Evolutionary conservation across 2,797 vertebrate species (phyloP).

Genomic region (Gadopsis bispinosus): DNA sequence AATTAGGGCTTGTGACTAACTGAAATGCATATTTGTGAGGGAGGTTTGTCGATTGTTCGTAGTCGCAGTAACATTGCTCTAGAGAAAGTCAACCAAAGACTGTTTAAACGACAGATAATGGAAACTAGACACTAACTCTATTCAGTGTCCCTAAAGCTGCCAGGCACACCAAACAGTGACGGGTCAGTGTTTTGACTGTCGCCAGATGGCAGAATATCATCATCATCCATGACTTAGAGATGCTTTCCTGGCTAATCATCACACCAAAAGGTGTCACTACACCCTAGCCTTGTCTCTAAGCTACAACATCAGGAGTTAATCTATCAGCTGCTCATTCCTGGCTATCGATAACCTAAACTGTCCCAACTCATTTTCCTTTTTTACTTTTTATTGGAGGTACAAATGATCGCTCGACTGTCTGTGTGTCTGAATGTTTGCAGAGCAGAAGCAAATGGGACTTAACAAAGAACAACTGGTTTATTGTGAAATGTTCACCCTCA

Average conservation of each 20-base stretch:
- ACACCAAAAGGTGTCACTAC: background rate
- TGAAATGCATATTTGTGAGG: slow-evolving; percentile 8
- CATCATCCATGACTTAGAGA: background rate
- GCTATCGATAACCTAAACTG: background rate
- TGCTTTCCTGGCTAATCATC: background rate
- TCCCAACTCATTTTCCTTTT: background rate
- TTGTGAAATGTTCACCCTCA: background rate
- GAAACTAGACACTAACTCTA: background rate
- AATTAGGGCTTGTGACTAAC: background rate
- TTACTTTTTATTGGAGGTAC: background rate
- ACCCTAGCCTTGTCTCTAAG: background rate
- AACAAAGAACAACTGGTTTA: background rate
- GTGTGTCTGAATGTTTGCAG: background rate
- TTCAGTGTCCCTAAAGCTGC: background rate
- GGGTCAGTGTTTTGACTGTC: background rate
- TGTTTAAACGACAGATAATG: background rate
- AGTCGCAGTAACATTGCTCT: background rate
- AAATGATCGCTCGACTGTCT: background rate
- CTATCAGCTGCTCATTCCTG: background rate
- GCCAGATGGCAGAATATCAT: background rate
- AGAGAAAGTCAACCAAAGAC: background rate
- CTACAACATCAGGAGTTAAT: background rate
- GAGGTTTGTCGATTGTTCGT: background rate
- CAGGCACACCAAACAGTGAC: background rate
- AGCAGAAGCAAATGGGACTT: background rate